Evolutionary conservation across 2,113 vertebrate species (phyloP).

Genomic region (Cryptotis parvus): DNA sequence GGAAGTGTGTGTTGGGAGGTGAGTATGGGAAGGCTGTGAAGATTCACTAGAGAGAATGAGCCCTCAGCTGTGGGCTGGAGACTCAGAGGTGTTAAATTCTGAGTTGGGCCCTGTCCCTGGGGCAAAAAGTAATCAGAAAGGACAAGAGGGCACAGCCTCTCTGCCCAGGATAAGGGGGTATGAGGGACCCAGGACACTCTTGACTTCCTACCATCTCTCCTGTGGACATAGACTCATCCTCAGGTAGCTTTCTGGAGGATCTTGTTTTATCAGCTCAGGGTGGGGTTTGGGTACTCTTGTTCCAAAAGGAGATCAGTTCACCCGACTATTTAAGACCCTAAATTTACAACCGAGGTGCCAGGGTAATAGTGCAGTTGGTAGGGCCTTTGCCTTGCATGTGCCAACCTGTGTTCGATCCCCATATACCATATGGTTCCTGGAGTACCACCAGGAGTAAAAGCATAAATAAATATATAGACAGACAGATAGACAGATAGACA

Average conservation of each 20-base stretch:
- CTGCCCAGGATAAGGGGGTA: fast-evolving
- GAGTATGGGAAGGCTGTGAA: neutral
- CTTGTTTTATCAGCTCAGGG: neutral
- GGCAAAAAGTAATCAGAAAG: neutral
- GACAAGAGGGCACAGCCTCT: fast-evolving
- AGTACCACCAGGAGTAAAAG: too few species aligned
- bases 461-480: too few species aligned
- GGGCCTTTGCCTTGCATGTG: too few species aligned
- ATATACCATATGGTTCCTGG: too few species aligned
- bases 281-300: fast-evolving
- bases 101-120: neutral
- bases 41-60: neutral
- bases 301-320: neutral
- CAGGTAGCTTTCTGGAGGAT: neutral
- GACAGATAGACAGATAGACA: too few species aligned
- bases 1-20: too few species aligned
- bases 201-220: neutral
- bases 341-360: too few species aligned
- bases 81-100: fast-evolving
- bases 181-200: fast-evolving
- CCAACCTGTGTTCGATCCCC: too few species aligned
- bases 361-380: too few species aligned
- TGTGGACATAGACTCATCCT: neutral
- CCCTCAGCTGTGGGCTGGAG: neutral
- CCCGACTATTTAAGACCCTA: neutral